Base-by-base conservation (phyloP, 2,113 vertebrate species). In the Chloropsis hardwickii region DNA sequence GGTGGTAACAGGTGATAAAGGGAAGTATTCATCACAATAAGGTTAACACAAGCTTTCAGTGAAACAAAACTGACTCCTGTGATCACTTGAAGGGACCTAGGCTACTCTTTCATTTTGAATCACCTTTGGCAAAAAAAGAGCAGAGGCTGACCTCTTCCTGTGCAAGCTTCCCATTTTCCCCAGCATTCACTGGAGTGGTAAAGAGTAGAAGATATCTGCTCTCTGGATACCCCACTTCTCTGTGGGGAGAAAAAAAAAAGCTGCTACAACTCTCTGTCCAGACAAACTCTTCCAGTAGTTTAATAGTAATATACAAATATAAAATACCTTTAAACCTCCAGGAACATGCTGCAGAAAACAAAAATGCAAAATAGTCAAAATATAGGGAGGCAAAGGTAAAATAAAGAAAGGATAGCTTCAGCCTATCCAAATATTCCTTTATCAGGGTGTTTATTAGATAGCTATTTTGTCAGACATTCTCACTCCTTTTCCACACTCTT, bases 111-210 rank as follows among this genome's bases (percentile, higher is more conserved):
- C 5, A 17, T 81, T 37, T 39, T 56, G 24, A 84, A 74, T 78
- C 29, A 69, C 14, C 33, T 12, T 8, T 11, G n/a, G 15, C 29
- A 47, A 64, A 76, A 73, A 54, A 53, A 6, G 33, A 93, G 17
- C 28, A 58, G 54, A 71, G 16, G 4, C 10, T 92, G 23, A 27
- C 18, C 5, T 73, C 5, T 13, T 17, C 6, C 28, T 12, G 5
- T 33, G 24, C 28, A 56, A 69, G 9, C 7, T 27, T 72, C 6
- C 24, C 1, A 1, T 24, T 44, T 53, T 17, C 58, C 19, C 12
- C 31, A 62, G 8, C 9, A 56, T n/a, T 62, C 47, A 28, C 0
- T 48, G 22, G 28, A 0, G 2, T 29, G 11, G 14, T n/a, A 48
- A 45, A 50, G 7, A 31, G 4, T 16, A 58, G 66, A 64, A 14